Conservation (phyloP, 2,113 vertebrate species). For the Litocranius walleri region DNA sequence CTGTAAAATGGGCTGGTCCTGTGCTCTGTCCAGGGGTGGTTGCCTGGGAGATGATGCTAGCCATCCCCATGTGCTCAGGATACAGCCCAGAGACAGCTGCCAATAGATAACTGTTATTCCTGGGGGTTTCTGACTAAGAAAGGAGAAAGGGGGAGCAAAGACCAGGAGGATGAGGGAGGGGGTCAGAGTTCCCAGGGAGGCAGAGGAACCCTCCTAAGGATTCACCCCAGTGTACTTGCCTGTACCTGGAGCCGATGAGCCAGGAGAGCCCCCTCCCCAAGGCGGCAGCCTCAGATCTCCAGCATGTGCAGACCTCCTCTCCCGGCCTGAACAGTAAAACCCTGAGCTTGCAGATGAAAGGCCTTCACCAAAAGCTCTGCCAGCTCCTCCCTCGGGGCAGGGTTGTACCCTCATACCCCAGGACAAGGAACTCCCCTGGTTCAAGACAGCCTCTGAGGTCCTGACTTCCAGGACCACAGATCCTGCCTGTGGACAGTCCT, state of each 20-base stretch:
- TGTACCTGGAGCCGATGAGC: fast-evolving
- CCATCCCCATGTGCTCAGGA: not conserved
- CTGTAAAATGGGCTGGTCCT: not conserved
- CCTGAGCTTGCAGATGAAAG: not conserved
- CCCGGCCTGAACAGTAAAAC: not conserved
- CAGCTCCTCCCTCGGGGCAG: not conserved
- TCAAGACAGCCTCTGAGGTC: not conserved
- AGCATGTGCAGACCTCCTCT: not conserved
- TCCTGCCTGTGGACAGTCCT: not conserved
- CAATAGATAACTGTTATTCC: no score
- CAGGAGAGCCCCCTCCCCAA: fast-evolving
- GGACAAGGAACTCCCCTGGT: not conserved
- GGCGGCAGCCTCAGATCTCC: not conserved
- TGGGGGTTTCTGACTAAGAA: not conserved
- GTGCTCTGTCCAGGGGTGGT: not conserved
- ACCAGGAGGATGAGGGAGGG: not conserved
- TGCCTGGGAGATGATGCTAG: not conserved
- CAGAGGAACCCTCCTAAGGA: not conserved
- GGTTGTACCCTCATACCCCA: fast-evolving
- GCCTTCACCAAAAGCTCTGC: not conserved
- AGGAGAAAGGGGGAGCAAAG: not conserved
- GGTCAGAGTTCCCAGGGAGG: not conserved
- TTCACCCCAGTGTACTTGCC: not conserved
- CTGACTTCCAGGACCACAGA: not conserved
- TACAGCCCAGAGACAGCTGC: not conserved